Conservation (phyloP, 2,888 invertebrate genomes). For the Cataglyphis rosenhaueri region DNA sequence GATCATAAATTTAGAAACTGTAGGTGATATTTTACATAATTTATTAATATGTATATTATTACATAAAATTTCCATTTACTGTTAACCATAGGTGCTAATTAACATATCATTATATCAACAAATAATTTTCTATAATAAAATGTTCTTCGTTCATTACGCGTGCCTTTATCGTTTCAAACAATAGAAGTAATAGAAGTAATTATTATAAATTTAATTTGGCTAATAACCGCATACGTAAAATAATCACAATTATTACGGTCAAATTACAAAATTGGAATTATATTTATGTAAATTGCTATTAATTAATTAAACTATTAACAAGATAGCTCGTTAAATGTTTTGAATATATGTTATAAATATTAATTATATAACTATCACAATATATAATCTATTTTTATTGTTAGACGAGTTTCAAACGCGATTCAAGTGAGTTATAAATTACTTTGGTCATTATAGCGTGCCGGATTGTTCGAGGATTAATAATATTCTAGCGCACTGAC, state of each 20-base stretch:
- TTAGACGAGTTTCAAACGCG: neutral
- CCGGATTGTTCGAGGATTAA: conserved; percentile 44
- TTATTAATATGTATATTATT: neutral
- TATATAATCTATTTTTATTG: conserved; percentile 7
- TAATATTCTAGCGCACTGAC: conserved; percentile 36
- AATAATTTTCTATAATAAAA: conserved; percentile 28
- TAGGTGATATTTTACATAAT: neutral
- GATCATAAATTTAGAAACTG: conserved; percentile 1
- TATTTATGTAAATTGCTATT: conserved; percentile 20
- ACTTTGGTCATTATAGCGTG: conserved; percentile 22
- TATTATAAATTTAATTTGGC: conserved; percentile 34
- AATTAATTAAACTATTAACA: conserved; percentile 19
- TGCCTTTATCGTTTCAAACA: conserved; percentile 25
- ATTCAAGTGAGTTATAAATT: conserved; percentile 15
- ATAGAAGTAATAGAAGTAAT: conserved; percentile 19
- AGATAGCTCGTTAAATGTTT: neutral
- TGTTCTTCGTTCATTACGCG: conserved; percentile 23
- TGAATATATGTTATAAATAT: neutral
- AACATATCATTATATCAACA: conserved; percentile 12
- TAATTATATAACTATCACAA: neutral
- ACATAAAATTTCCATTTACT: conserved; percentile 17
- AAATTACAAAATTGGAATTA: conserved; percentile 26
- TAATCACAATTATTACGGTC: conserved; percentile 7
- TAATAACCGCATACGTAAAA: conserved; percentile 1
- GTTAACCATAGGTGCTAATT: conserved; percentile 6